Percentiles rank a stretch among this genome's conserved stretches.
phyloP scores from a whole-genome alignment of 2,888 invertebrate species.

The Prostheceraeus crozeri region DNA sequence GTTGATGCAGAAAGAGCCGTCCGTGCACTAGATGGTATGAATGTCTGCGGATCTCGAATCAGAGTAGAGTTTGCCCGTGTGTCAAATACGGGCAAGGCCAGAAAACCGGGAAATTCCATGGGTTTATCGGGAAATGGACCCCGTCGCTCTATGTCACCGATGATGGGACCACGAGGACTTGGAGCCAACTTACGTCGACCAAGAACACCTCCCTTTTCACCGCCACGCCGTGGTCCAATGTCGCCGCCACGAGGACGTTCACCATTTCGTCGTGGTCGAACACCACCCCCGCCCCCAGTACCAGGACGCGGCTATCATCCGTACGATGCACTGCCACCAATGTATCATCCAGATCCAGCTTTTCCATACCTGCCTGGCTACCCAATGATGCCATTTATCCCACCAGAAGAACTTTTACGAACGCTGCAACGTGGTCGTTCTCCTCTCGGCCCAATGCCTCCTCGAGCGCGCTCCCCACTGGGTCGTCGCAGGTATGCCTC shows the following conservation, averaged over 20 bases:
- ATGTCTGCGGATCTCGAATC: constrained; percentile 26
- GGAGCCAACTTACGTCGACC: background rate
- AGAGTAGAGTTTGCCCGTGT: constrained; percentile 27
- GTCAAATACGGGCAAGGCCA: too few relatives aligned
- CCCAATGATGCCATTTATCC: constrained; percentile 19
- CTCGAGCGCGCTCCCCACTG: too few relatives aligned
- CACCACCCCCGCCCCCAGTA: background rate
- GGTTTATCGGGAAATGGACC: too few relatives aligned
- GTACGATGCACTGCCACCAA: background rate
- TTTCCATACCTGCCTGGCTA: constrained; percentile 10
- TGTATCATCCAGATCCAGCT: constrained; percentile 6
- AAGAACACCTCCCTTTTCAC: background rate
- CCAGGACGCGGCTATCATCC: too few relatives aligned
- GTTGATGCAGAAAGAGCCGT: constrained; percentile 25
- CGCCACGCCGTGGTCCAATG: background rate
- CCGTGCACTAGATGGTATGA: constrained; percentile 6
- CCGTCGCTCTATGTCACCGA: background rate
- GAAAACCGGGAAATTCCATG: too few relatives aligned
- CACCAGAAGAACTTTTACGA: constrained; percentile 4
- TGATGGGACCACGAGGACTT: background rate
- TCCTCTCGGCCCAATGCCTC: too few relatives aligned
- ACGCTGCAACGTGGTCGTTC: background rate
- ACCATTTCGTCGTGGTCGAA: background rate
- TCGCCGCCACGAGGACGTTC: background rate
- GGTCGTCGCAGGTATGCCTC: constrained; percentile 9